A percentile compares a stretch with the other conserved stretches of the same genome.
phyloP scores from a whole-genome alignment of 2,888 invertebrate species.

The Nomada goodeniana region DNA sequence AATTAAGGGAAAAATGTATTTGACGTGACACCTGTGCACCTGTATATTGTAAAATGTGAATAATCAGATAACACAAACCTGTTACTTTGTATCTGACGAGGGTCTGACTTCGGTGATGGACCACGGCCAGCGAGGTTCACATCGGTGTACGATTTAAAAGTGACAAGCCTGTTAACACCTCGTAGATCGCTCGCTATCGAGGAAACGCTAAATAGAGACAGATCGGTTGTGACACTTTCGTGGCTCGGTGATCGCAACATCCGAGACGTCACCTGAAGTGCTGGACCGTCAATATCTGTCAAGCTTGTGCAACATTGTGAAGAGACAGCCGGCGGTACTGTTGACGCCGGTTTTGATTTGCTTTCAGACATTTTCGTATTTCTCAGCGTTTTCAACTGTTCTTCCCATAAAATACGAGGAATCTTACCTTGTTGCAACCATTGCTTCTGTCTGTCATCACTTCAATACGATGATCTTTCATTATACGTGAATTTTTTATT shows the following conservation, averaged over 20 bases:
- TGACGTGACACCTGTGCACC: too few species aligned
- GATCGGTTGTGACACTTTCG: constrained; percentile 93
- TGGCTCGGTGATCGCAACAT: constrained; percentile 92
- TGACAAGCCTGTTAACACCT: constrained; percentile 83
- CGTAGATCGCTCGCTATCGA: constrained; percentile 87
- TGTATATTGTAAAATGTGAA: background rate
- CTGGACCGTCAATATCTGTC: constrained; percentile 83
- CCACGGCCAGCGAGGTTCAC: constrained; percentile 86
- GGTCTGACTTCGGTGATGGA: constrained; percentile 90
- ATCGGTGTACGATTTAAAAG: constrained; percentile 85
- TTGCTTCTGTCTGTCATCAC: too few species aligned
- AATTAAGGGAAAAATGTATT: too few species aligned
- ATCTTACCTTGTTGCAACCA: background rate
- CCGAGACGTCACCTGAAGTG: constrained; percentile 86
- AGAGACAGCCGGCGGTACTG: constrained; percentile 67
- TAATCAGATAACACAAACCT: constrained; percentile 72
- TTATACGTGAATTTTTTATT: too few species aligned
- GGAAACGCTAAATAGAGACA: constrained; percentile 91
- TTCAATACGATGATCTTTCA: too few species aligned
- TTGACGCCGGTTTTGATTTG: constrained; percentile 75
- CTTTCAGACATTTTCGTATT: constrained; percentile 76
- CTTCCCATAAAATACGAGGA: constrained; percentile 9
- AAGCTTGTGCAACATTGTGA: constrained; percentile 58
- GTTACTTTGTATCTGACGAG: constrained; percentile 80
- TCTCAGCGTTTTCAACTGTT: constrained; percentile 11